Evolutionary conservation across 2,888 invertebrate genomes (phyloP), one percentile per base, ranked within the genome.

Genomic region (Megaustenia siamemsis): DNA sequence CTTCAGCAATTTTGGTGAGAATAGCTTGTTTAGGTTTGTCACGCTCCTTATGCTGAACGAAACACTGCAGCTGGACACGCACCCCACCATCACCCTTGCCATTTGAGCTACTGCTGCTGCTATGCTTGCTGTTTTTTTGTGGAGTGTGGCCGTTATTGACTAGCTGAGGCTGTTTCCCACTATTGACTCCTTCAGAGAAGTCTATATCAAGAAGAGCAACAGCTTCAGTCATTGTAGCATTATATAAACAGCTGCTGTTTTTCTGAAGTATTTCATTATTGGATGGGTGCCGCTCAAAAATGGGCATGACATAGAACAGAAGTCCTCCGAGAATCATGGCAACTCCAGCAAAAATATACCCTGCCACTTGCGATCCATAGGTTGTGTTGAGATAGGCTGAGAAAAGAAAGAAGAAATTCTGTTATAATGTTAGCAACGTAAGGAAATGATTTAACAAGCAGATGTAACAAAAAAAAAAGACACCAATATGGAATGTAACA

Each of bases 231-330:
- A 90, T 90, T 85, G 90, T 90, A 78, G 90, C 90, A 80, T 90
- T 89, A 79, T 90, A 90, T 85, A 90, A 90, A 69, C 88, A 88
- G 85, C 90, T 90, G 82, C 88, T 90, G 45, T 92, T 90, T 81
- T 90, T 90, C 87, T 93, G 92, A 77, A 93, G 90, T 78, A 92
- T 90, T 84, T 91, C 91, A 78, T 91, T 89, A 87, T 93, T 93
- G 79, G 93, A 92, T 53, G 89, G 89, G 84, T 93, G 92, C 38
- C 89, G 89, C 81, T 92, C 90, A 60, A 92, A 91, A 68, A 89
- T 90, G 40, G 92, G 91, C 92, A 93, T 93, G 73, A 89, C 89
- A 86, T 91, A 93, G 84, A 92, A 90, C 43, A 92, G 80, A 8
- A 92, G 84, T 49, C 92, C 91, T 3, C 92, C 93, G 73, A 90